Evolutionary conservation across 2,797 vertebrate genomes (phyloP).

Genomic region (Lagodon rhomboides): DNA sequence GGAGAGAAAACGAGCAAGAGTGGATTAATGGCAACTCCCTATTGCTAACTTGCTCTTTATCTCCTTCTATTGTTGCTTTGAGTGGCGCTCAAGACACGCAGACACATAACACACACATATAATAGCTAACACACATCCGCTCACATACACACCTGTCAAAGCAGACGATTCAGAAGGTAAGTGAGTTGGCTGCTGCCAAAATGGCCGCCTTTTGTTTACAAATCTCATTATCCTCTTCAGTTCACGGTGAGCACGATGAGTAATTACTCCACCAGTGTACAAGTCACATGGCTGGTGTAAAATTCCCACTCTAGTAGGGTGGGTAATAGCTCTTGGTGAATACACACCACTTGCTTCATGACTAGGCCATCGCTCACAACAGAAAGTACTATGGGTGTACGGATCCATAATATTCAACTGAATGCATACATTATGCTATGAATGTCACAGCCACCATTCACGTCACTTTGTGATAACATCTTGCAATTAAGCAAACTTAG

Average conservation of each 20-base stretch:
- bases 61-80: conserved; percentile 43
- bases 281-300: conserved; percentile 70
- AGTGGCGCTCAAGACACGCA: conserved; percentile 23
- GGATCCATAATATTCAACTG: conserved; percentile 38
- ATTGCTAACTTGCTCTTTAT: conserved; percentile 48
- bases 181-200: conserved; percentile 75
- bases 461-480: background rate
- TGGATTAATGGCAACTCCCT: conserved; percentile 54
- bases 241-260: conserved; percentile 70
- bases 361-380: conserved; percentile 58
- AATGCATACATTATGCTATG: conserved; percentile 18
- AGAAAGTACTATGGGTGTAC: conserved; percentile 22
- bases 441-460: background rate
- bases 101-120: conserved; percentile 15
- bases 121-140: conserved; percentile 12
- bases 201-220: conserved; percentile 81
- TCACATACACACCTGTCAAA: conserved; percentile 66
- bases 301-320: conserved; percentile 70
- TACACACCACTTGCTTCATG: conserved; percentile 54
- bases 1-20: conserved; percentile 7
- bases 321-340: conserved; percentile 71
- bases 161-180: conserved; percentile 67
- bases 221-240: conserved; percentile 82
- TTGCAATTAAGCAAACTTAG: background rate
- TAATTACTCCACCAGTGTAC: conserved; percentile 78